Conservation (phyloP, 1,140 invertebrate species). For the Cardiocondyla obscurior region DNA sequence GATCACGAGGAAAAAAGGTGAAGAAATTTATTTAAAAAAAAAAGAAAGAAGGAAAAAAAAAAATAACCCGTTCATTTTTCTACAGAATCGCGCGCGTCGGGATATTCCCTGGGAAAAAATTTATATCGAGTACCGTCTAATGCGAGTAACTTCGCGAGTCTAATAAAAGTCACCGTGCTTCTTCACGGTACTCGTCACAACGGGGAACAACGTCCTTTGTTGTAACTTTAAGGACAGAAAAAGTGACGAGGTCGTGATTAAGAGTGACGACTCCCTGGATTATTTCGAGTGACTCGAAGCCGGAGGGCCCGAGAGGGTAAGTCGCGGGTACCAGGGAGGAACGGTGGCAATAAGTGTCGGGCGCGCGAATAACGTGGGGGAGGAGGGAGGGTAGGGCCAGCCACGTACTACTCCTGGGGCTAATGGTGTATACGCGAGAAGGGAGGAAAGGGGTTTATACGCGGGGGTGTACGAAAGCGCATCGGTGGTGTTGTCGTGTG, state of each 20-base stretch:
- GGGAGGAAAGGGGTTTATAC: background rate
- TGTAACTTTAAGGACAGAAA: background rate
- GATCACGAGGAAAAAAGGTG: too few species aligned
- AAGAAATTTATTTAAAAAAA: background rate
- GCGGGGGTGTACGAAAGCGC: background rate
- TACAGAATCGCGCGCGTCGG: too few species aligned
- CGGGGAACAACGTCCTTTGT: background rate
- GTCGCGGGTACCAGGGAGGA: background rate
- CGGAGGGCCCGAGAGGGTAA: background rate
- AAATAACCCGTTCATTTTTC: too few species aligned
- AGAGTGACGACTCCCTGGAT: slow-evolving; percentile 17
- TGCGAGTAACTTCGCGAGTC: background rate
- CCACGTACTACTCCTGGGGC: slow-evolving; percentile 20
- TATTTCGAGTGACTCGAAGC: slow-evolving; percentile 23
- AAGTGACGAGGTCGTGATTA: slow-evolving; percentile 6
- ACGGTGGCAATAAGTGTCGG: slow-evolving; percentile 31
- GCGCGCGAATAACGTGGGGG: slow-evolving; percentile 6
- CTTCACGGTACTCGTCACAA: background rate
- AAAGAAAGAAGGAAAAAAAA: too few species aligned
- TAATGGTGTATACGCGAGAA: slow-evolving; percentile 25
- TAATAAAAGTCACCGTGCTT: slow-evolving; percentile 3
- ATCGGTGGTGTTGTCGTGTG: slow-evolving; percentile 27
- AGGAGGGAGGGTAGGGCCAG: background rate
- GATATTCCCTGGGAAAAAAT: background rate
- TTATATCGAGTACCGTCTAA: background rate